Evolutionary conservation across 37 sponge, comb jelly and placozoan species (phyloP), one percentile per base, ranked within the genome.

Genomic region (Axinella damicornis): DNA sequence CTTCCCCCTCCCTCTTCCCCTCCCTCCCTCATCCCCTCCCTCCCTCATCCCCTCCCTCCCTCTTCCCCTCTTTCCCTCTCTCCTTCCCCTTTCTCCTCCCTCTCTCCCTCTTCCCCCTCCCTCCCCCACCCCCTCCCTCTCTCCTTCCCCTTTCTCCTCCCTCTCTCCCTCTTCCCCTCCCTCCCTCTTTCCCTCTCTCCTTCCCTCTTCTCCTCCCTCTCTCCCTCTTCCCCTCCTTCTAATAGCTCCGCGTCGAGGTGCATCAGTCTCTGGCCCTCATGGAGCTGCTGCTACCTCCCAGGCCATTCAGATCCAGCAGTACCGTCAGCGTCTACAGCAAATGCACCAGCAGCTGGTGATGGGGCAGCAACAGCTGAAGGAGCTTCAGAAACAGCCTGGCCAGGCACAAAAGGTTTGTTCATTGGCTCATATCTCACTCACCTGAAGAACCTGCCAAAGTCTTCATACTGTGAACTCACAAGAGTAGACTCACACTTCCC

Each of bases 301-400:
- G 21, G 78, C 63, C 68, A n/a, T 63, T 0, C 94, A 93, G 69
- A 76, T 93, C 2, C 83, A 83, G 70, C 94, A 93, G 83, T 86
- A 89, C 87, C 77, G 79, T 62, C 94, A 89, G 60, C 67, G 90
- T 11, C 79, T 93, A 38, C 83, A 82, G 59, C 89, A 85, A 28
- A 88, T 93, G 79, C 90, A 93, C 66, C 90, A 89, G 69, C 94
- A 93, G 80, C 87, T 93, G 31, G 73, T 78, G 15, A 38, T 65
- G 17, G 94, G 94, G 31, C 86, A 93, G 62, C 90, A 89, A 63
- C 90, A 93, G 57, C 75, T 93, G 76, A 89, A 86, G 84, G 94
- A 93, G 78, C 76, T 93, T 1, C 87, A 93, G 74, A 89, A 93
- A 63, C 68, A 59, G 17, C 93, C 93, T 1, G 57, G 65, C 60